A percentile compares a stretch with the other conserved stretches of the same genome.
phyloP scores from a whole-genome alignment of 2,888 invertebrate species.

The Emmelina monodactyla region DNA sequence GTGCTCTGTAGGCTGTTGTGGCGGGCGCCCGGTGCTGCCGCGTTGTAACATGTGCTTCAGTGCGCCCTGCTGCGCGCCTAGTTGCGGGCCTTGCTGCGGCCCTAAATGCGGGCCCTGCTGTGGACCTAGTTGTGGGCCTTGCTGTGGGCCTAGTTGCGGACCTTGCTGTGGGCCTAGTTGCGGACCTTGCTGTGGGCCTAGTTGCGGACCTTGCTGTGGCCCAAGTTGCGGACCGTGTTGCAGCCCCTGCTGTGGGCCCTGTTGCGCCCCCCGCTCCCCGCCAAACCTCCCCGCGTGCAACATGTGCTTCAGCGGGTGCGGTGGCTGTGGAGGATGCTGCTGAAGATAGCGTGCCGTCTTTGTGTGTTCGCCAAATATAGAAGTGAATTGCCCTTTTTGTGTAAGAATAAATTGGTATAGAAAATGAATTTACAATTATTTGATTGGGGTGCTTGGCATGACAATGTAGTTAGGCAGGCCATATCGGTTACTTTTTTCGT shows the following conservation, averaged over 20 bases:
- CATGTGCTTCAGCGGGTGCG: conserved; percentile 42
- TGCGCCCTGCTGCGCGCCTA: conserved; percentile 13
- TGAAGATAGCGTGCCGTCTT: background rate
- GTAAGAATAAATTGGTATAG: too few relatives aligned
- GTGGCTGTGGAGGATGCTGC: conserved; percentile 20
- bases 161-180: conserved; percentile 21
- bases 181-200: conserved; percentile 12
- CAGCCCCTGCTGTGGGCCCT: conserved; percentile 13
- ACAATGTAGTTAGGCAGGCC: too few relatives aligned
- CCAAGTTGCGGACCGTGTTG: conserved; percentile 15
- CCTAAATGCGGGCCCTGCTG: conserved; percentile 7
- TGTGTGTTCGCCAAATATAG: too few relatives aligned
- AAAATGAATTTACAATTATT: too few relatives aligned
- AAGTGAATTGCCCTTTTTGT: too few relatives aligned
- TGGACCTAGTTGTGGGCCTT: conserved; percentile 14
- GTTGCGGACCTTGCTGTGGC: conserved; percentile 18
- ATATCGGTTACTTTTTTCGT: too few relatives aligned
- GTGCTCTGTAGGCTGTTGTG: conserved; percentile 38
- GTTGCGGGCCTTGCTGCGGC: conserved; percentile 21
- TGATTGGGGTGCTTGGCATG: too few relatives aligned
- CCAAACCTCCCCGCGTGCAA: conserved; percentile 17
- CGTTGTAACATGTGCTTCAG: conserved; percentile 16
- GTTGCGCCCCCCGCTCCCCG: conserved; percentile 11
- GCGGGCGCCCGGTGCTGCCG: conserved; percentile 24
- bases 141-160: conserved; percentile 15